These are phyloP conservation scores for Eupithecia tripunctaria DNA, from an alignment of 2,888 invertebrate genomes.

Conservation along the genomic window DNA sequence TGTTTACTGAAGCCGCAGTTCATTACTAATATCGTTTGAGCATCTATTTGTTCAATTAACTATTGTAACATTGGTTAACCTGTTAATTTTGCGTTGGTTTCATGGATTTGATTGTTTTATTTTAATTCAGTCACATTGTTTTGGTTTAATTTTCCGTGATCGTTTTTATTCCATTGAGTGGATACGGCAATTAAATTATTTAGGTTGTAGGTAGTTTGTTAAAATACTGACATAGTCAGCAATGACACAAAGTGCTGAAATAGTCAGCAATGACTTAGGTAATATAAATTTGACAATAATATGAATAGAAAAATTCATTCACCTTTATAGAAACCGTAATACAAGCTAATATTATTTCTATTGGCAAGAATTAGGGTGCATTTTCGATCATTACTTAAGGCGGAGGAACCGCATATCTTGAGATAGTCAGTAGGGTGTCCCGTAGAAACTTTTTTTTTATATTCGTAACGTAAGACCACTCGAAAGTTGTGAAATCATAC, in stretches of 20 bases:
- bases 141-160: not conserved
- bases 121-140: not conserved
- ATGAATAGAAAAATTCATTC: no score
- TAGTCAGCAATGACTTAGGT: no score
- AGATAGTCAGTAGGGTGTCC: no score
- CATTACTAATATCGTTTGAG: conserved; percentile 33
- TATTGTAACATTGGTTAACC: conserved; percentile 33
- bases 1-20: conserved; percentile 22
- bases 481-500: no score
- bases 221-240: no score
- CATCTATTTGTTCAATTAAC: conserved; percentile 40
- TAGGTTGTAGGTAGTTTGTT: no score
- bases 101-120: conserved; percentile 4
- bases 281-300: no score
- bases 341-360: conserved; percentile 2
- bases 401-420: conserved; percentile 18
- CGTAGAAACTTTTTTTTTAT: no score
- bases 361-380: conserved; percentile 16
- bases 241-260: no score
- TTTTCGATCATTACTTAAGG: conserved; percentile 9
- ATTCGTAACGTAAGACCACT: no score
- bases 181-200: no score
- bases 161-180: no score
- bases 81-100: conserved; percentile 30
- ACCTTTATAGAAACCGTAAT: not conserved